phyloP scores from a whole-genome alignment of 2,888 invertebrate species.

The Caenorhabditis parvicauda region DNA sequence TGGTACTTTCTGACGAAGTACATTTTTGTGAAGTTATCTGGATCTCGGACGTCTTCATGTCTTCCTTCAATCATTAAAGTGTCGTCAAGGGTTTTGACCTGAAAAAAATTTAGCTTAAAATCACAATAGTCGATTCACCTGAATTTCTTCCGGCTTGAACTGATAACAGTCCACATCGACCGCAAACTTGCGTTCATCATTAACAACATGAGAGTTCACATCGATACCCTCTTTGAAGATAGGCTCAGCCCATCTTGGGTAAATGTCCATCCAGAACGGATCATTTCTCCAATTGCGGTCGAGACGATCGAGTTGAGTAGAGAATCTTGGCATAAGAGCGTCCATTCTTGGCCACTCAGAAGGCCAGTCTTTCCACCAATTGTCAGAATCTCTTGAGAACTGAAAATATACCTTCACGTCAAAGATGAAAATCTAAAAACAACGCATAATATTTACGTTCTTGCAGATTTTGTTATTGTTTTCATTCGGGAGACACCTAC shows the following conservation, averaged over 20 bases:
- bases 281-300: constrained; percentile 59
- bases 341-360: constrained; percentile 60
- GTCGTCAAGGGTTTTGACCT: constrained; percentile 60
- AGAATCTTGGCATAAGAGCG: constrained; percentile 59
- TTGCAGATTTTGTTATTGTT: no score
- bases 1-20: constrained; percentile 61
- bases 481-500: no score
- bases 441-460: no score
- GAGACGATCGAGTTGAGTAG: constrained; percentile 56
- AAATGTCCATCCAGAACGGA: constrained; percentile 60
- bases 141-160: constrained; percentile 60
- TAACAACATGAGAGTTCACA: constrained; percentile 50
- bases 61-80: constrained; percentile 59
- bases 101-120: constrained; percentile 1
- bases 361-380: constrained; percentile 61
- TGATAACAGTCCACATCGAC: constrained; percentile 61
- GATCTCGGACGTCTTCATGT: constrained; percentile 58
- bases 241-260: constrained; percentile 61
- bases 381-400: constrained; percentile 57
- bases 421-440: constrained; percentile 1
- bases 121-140: constrained; percentile 26
- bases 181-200: constrained; percentile 53
- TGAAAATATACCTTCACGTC: constrained; percentile 32
- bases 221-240: constrained; percentile 59
- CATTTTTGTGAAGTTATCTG: constrained; percentile 59